Conservation (phyloP, 2,888 invertebrate species). For the Hirtodrosophila duncani region DNA sequence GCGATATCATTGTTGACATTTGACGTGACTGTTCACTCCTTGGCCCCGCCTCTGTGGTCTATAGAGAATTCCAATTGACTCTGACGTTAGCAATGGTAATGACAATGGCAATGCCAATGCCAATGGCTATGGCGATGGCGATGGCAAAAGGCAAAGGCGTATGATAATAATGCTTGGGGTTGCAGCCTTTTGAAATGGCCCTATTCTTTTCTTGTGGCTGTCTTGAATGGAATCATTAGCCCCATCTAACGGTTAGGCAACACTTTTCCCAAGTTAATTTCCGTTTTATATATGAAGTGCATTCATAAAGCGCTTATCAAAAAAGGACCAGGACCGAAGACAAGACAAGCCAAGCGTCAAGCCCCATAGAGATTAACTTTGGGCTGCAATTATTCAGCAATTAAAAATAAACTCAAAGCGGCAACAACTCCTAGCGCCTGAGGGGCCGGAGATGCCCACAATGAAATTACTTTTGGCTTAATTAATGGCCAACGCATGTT, state of each 20-base stretch:
- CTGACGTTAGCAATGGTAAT: no score
- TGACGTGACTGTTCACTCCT: conserved; percentile 24
- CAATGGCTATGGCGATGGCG: no score
- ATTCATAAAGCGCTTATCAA: conserved; percentile 9
- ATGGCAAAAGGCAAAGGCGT: not conserved
- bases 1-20: conserved; percentile 26
- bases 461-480: conserved; percentile 59
- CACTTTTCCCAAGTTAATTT: conserved; percentile 10
- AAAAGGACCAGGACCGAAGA: conserved; percentile 1
- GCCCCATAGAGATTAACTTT: conserved; percentile 6
- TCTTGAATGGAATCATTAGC: conserved; percentile 31
- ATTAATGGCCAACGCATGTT: conserved; percentile 63
- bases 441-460: conserved; percentile 11
- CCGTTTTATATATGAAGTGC: no score
- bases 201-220: conserved; percentile 11
- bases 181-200: no score
- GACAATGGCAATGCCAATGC: no score
- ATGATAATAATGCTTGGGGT: no score
- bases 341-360: not conserved
- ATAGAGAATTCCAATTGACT: conserved; percentile 18
- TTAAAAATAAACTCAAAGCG: conserved; percentile 53
- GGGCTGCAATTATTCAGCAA: conserved; percentile 56
- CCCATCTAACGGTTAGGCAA: not conserved
- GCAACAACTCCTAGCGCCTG: conserved; percentile 3
- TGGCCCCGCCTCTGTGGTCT: no score